Evolutionary conservation across 2,888 invertebrate species (phyloP).

Genomic region (Sinotaia quadrata): DNA sequence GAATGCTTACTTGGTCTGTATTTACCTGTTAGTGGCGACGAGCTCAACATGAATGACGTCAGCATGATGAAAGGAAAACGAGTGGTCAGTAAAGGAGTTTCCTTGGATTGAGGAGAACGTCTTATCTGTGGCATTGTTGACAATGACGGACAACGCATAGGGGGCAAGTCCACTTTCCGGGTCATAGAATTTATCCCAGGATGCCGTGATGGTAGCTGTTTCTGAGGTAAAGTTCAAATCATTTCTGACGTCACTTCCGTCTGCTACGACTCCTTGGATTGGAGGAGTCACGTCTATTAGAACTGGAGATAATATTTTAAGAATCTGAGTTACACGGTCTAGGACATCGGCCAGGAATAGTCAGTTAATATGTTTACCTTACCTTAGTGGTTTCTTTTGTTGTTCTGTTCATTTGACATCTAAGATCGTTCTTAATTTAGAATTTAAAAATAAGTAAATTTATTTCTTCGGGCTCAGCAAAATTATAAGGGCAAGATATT

Average conservation of each 20-base stretch:
- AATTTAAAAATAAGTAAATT: too few species aligned
- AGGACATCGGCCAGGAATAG: too few species aligned
- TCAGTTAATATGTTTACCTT: too few species aligned
- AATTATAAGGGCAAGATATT: too few species aligned
- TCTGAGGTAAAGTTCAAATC: slow-evolving; percentile 8
- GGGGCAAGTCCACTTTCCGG: slow-evolving; percentile 5
- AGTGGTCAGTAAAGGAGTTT: background rate
- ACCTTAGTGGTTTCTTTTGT: too few species aligned
- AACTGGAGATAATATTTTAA: too few species aligned
- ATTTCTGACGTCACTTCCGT: slow-evolving; percentile 1
- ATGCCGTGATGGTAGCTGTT: background rate
- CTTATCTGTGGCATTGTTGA: background rate
- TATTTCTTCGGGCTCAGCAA: too few species aligned
- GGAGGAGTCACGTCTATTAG: slow-evolving; percentile 8
- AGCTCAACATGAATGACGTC: background rate
- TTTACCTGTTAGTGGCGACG: slow-evolving; percentile 7
- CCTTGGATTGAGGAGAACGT: background rate
- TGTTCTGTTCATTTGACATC: too few species aligned
- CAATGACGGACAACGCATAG: background rate
- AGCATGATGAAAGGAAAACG: background rate
- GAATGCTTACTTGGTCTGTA: too few species aligned
- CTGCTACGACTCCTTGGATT: background rate
- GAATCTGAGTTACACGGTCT: too few species aligned
- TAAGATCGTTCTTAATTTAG: too few species aligned
- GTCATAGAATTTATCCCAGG: slow-evolving; percentile 7